phyloP scores from a whole-genome alignment of 2,888 invertebrate species.

The Tipula lateralis region DNA sequence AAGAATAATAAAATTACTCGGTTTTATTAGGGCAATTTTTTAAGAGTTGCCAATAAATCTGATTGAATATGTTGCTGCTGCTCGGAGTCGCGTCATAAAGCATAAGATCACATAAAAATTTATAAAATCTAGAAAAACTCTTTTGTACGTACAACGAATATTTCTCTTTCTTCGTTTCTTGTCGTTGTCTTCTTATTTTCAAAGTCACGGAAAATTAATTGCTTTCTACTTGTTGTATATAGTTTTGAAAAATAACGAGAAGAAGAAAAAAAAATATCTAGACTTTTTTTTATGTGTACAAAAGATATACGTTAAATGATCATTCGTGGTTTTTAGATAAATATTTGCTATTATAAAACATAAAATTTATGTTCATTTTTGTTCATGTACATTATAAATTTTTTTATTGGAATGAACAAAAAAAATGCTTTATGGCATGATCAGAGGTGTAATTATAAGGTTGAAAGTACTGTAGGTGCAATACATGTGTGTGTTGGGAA shows the following conservation, averaged over 20 bases:
- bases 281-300: background rate
- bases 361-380: conserved; percentile 19
- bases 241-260: background rate
- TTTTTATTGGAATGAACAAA: background rate
- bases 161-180: background rate
- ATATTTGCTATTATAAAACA: conserved; percentile 19
- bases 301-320: background rate
- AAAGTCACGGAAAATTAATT: conserved; percentile 24
- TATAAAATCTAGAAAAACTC: background rate
- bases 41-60: background rate
- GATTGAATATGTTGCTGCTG: background rate
- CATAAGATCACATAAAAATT: background rate
- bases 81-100: background rate
- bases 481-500: background rate
- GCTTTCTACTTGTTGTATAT: conserved; percentile 13
- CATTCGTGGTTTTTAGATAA: background rate
- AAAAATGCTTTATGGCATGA: background rate
- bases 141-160: background rate
- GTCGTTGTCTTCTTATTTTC: background rate
- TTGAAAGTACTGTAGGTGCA: conserved; percentile 11
- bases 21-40: background rate
- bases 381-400: background rate
- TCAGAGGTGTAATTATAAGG: conserved; percentile 24
- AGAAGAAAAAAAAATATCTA: background rate
- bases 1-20: background rate